Evolutionary conservation across 2,888 invertebrate genomes (phyloP).

Genomic region (Melieria omissa): DNA sequence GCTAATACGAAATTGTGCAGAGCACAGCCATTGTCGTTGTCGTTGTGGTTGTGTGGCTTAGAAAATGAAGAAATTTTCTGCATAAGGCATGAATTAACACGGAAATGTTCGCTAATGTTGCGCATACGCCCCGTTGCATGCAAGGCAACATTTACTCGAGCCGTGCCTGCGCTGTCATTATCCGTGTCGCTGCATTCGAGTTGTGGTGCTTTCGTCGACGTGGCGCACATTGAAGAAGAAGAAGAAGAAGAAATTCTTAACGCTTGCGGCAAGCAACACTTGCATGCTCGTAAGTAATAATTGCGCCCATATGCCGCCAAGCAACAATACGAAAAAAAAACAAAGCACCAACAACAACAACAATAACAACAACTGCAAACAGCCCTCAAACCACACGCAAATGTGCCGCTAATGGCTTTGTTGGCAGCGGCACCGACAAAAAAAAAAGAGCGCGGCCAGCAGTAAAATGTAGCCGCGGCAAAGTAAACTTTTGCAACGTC

Average conservation of each 20-base stretch:
- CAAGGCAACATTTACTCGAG: conserved; percentile 12
- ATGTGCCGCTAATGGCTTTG: conserved; percentile 34
- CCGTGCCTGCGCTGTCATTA: neutral
- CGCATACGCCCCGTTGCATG: conserved; percentile 57
- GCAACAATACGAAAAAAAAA: conserved; percentile 45
- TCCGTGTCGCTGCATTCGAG: too few species aligned
- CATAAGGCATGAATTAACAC: conserved; percentile 47
- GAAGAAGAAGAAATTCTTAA: conserved; percentile 1
- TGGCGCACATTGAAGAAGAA: neutral
- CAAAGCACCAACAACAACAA: conserved; percentile 46
- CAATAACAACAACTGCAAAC: conserved; percentile 13
- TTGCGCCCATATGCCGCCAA: conserved; percentile 45
- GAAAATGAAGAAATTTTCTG: conserved; percentile 24
- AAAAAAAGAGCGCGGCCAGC: conserved; percentile 12
- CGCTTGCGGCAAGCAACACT: neutral
- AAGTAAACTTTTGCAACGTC: neutral
- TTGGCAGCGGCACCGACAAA: conserved; percentile 31
- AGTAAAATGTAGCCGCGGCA: neutral
- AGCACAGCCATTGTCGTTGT: too few species aligned
- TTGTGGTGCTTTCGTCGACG: too few species aligned
- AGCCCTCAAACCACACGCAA: neutral
- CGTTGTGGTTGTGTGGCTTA: too few species aligned
- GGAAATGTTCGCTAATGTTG: conserved; percentile 55
- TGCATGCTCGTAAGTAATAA: conserved; percentile 56
- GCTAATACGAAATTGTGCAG: too few species aligned